A percentile compares a stretch with the other conserved stretches of the same genome.
Evolutionary conservation across 2,113 vertebrate species (phyloP).

Genomic region (Oncorhynchus keta): DNA sequence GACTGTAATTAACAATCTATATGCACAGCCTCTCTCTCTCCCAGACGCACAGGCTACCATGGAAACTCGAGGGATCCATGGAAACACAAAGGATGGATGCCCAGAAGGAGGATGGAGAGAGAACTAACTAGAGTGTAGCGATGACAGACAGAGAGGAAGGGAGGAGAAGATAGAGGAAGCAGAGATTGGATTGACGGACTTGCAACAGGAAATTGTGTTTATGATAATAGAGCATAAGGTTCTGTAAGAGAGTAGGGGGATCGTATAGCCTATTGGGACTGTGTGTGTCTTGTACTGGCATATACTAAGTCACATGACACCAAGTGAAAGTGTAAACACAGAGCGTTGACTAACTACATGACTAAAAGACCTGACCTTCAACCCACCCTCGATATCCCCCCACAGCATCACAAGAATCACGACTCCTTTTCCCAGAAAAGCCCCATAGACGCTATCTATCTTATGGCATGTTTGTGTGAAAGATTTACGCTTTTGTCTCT

Average conservation of each 20-base stretch:
- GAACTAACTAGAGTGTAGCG: neutral
- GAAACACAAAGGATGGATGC: slow-evolving; percentile 26
- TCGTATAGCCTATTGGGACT: too few species aligned
- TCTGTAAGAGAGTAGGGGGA: too few species aligned
- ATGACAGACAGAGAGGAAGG: slow-evolving; percentile 13
- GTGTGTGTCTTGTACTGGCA: neutral
- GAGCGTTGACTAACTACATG: neutral
- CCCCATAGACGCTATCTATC: neutral
- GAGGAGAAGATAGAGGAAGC: neutral
- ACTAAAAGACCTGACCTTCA: neutral
- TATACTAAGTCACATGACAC: neutral
- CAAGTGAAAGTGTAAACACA: neutral
- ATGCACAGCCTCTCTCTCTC: slow-evolving; percentile 37
- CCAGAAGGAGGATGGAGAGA: slow-evolving; percentile 11
- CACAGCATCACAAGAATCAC: neutral
- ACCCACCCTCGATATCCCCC: neutral
- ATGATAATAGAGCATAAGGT: neutral
- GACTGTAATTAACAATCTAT: slow-evolving; percentile 63
- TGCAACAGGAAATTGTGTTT: neutral
- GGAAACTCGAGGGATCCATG: slow-evolving; percentile 31
- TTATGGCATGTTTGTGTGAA: slow-evolving; percentile 15
- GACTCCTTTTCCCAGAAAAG: slow-evolving; percentile 5
- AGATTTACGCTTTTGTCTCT: slow-evolving; percentile 22
- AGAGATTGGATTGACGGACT: neutral
- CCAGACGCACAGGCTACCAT: slow-evolving; percentile 25